phyloP scores from a whole-genome alignment of 2,888 invertebrate species.

The Limnephilus rhombicus region DNA sequence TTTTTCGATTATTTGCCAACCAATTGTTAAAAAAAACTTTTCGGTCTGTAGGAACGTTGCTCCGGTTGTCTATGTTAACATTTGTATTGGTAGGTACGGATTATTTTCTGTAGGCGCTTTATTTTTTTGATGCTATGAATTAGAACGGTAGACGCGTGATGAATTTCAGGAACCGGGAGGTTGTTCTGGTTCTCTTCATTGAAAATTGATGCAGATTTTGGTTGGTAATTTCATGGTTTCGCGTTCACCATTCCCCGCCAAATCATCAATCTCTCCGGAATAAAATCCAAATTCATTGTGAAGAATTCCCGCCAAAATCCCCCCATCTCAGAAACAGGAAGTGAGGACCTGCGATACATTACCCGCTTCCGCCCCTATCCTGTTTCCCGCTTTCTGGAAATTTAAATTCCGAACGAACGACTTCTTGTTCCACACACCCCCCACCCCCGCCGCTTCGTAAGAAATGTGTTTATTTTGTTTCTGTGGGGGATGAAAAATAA shows the following conservation, averaged over 20 bases:
- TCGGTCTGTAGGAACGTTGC: too few relatives aligned
- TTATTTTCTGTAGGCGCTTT: too few relatives aligned
- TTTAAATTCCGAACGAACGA: conserved; percentile 64
- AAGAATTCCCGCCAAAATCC: conserved; percentile 14
- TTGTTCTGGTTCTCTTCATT: not conserved
- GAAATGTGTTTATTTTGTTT: conserved; percentile 50
- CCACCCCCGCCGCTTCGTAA: not conserved
- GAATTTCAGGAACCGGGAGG: not conserved
- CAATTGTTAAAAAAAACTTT: too few relatives aligned
- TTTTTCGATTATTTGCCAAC: too few relatives aligned
- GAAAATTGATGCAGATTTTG: not conserved
- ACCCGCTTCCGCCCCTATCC: conserved; percentile 64
- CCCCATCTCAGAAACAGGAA: conserved; percentile 60
- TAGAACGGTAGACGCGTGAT: too few relatives aligned
- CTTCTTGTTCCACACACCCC: conserved; percentile 39
- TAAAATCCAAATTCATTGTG: conserved; percentile 25
- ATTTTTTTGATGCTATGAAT: too few relatives aligned
- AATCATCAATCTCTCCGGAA: conserved; percentile 4
- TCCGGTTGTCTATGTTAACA: too few relatives aligned
- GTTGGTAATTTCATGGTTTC: not conserved
- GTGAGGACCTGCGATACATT: conserved; percentile 64
- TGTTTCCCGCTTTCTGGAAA: conserved; percentile 64
- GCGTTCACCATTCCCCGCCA: not conserved
- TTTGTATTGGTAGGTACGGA: too few relatives aligned
- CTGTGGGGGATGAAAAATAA: conserved; percentile 33